Evolutionary conservation across 2,888 invertebrate genomes (phyloP).

Genomic region (Maniola hyperantus): DNA sequence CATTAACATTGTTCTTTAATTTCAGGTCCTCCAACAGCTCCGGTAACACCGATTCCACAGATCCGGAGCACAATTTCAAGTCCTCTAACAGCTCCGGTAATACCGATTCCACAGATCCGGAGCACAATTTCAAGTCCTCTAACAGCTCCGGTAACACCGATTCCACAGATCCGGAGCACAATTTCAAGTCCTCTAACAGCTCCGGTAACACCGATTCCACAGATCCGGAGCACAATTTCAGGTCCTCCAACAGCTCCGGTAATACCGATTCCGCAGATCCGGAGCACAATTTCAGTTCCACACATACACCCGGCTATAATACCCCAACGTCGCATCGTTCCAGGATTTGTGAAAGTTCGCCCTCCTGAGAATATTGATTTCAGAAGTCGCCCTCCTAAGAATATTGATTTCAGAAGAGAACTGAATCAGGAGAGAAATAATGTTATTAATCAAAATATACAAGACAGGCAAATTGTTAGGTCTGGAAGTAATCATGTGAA

Average conservation of each 20-base stretch:
- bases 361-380: not conserved
- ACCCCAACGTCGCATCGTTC: not conserved
- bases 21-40: not conserved
- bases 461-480: not conserved
- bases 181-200: not conserved
- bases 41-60: not conserved
- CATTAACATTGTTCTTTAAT: not conserved
- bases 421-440: constrained; percentile 9
- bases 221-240: constrained; percentile 1
- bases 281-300: not conserved
- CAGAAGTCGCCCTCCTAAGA: not conserved
- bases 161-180: not conserved
- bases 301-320: not conserved
- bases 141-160: not conserved
- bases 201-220: not conserved
- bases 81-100: not conserved
- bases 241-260: not conserved
- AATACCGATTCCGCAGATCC: not conserved
- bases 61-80: not conserved
- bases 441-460: not conserved
- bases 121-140: not conserved
- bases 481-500: not conserved
- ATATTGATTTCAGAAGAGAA: constrained; percentile 7
- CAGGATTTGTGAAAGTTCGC: not conserved
- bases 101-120: not conserved